These are phyloP conservation scores for Pteronura brasiliensis DNA, from an alignment of 2,113 vertebrate species.

Conservation along the genomic window DNA sequence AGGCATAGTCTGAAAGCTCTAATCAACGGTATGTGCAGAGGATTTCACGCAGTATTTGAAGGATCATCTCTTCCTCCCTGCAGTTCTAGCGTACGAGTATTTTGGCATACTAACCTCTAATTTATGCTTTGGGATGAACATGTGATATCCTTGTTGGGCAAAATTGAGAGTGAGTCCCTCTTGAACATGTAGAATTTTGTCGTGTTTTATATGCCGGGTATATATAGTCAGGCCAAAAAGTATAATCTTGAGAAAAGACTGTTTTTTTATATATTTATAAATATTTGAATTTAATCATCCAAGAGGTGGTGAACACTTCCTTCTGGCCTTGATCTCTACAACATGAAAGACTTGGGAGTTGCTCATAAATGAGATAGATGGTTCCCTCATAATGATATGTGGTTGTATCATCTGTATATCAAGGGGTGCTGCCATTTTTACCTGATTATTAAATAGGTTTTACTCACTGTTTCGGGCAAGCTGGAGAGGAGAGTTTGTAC, in stretches of 20 bases:
- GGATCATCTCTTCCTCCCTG: not conserved
- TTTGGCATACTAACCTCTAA: not conserved
- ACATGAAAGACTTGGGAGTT: not conserved
- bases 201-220: not conserved
- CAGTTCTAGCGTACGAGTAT: not conserved
- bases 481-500: not conserved
- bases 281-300: not conserved
- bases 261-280: not conserved
- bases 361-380: rapidly evolving
- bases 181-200: not conserved
- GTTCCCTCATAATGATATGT: not conserved
- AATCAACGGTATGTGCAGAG: not conserved
- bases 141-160: not conserved
- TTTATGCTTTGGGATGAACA: not conserved
- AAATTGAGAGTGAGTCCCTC: not conserved
- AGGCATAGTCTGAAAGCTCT: not conserved
- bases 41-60: not conserved
- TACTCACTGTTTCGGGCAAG: not conserved
- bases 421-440: not conserved
- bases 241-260: not conserved
- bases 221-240: not conserved
- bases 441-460: not conserved
- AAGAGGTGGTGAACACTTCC: not conserved
- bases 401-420: not conserved
- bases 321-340: not conserved